phyloP scores from a whole-genome alignment of 2,888 invertebrate genomes.

The Mythimna ferrago region DNA sequence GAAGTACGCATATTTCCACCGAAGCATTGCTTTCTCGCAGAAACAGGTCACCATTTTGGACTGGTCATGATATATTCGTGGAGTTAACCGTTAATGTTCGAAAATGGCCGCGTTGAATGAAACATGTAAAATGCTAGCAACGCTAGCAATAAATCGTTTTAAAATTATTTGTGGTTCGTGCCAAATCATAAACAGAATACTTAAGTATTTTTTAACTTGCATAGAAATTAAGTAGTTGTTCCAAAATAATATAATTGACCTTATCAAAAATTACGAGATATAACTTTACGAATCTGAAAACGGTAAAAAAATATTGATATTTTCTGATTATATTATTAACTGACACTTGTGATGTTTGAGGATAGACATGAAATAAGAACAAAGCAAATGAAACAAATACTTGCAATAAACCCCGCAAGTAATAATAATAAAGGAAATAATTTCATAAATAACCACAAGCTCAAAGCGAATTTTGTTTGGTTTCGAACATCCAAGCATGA shows the following conservation, averaged over 20 bases:
- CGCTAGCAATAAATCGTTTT: background rate
- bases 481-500: background rate
- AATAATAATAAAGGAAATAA: background rate
- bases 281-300: too few species aligned
- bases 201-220: background rate
- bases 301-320: too few species aligned
- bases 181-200: too few species aligned
- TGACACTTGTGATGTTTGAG: too few species aligned
- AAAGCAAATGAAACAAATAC: too few species aligned
- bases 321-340: too few species aligned
- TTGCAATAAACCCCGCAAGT: too few species aligned
- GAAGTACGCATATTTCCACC: slow-evolving; percentile 4
- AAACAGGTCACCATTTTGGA: slow-evolving; percentile 18
- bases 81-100: background rate
- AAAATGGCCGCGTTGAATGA: background rate
- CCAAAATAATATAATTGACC: background rate
- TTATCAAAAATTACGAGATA: background rate
- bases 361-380: too few species aligned
- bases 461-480: background rate
- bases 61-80: background rate
- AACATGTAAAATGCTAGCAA: background rate
- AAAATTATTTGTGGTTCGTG: too few species aligned
- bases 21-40: background rate
- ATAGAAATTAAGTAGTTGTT: background rate
- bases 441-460: background rate